Percentiles rank a stretch among this genome's conserved stretches.
These are phyloP conservation scores for Loripinus fragilis DNA, from an alignment of 2,888 invertebrate species.

Conservation along the genomic window DNA sequence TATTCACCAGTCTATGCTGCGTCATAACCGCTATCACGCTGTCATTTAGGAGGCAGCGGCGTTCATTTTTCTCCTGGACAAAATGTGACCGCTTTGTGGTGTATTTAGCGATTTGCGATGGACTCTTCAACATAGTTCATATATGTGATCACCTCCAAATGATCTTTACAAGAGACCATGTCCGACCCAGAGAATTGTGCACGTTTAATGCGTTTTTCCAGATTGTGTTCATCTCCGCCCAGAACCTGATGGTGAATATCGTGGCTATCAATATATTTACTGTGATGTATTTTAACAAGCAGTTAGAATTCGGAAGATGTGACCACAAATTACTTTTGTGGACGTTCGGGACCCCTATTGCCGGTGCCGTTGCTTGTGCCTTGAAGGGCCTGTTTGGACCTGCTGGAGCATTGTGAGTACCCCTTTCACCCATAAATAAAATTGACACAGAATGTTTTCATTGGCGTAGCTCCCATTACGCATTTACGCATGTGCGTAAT, in stretches of 20 bases:
- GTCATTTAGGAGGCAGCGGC: not conserved
- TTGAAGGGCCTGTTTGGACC: not conserved
- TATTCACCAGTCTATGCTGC: not conserved
- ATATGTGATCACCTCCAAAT: not conserved
- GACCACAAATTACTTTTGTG: not conserved
- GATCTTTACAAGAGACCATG: not conserved
- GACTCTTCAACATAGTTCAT: not conserved
- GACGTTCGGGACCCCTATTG: not conserved
- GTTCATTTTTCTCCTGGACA: not conserved
- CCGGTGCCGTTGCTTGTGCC: not conserved
- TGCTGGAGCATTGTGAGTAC: not conserved
- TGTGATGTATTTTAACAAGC: not conserved
- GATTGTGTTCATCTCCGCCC: not conserved
- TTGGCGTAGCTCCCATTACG: too few relatives aligned
- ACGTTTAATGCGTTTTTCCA: not conserved
- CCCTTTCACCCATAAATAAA: too few relatives aligned
- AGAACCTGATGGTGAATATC: not conserved
- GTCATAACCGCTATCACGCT: not conserved
- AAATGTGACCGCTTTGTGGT: constrained; percentile 14
- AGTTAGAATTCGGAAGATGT: not conserved
- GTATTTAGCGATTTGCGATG: not conserved
- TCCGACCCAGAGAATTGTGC: not conserved
- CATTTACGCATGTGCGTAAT: too few relatives aligned
- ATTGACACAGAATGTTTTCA: too few relatives aligned
- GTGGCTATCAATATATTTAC: not conserved